phyloP scores from a whole-genome alignment of 2,797 vertebrate species.

The Salarias fasciatus region DNA sequence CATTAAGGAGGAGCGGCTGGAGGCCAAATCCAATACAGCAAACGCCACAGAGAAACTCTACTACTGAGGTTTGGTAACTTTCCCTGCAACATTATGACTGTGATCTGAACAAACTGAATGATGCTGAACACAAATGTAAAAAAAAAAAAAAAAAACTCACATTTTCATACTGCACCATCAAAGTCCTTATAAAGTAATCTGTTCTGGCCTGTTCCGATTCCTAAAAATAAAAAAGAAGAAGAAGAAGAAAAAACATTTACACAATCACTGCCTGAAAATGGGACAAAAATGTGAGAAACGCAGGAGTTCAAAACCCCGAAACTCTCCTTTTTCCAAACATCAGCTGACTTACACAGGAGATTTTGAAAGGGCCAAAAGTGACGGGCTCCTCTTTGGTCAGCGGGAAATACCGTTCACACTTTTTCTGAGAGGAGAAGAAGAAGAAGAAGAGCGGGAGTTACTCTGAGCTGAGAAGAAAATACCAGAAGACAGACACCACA shows the following conservation, averaged over 20 bases:
- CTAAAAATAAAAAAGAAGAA: constrained; percentile 75
- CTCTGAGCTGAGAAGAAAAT: constrained; percentile 36
- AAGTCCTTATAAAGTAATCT: constrained; percentile 93
- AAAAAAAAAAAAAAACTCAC: constrained; percentile 85
- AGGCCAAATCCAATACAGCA: too few relatives aligned
- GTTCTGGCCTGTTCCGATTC: constrained; percentile 93
- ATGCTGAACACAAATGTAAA: too few relatives aligned
- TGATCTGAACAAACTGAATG: too few relatives aligned
- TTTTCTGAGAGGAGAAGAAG: constrained; percentile 88
- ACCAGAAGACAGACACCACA: constrained; percentile 37
- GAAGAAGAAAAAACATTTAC: too few relatives aligned
- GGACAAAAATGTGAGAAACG: constrained; percentile 50
- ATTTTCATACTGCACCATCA: constrained; percentile 91
- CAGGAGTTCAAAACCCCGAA: constrained; percentile 13
- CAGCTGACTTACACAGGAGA: constrained; percentile 93
- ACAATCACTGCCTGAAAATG: constrained; percentile 7
- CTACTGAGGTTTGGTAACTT: too few relatives aligned
- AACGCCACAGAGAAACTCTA: too few relatives aligned
- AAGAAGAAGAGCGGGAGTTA: constrained; percentile 24
- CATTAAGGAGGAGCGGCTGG: too few relatives aligned
- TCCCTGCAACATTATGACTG: too few relatives aligned
- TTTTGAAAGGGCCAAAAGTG: constrained; percentile 92
- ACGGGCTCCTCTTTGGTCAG: constrained; percentile 87
- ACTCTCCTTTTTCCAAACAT: neutral
- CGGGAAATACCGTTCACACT: constrained; percentile 97